phyloP scores from a whole-genome alignment of 2,113 vertebrate species.

The Semicossyphus pulcher region DNA sequence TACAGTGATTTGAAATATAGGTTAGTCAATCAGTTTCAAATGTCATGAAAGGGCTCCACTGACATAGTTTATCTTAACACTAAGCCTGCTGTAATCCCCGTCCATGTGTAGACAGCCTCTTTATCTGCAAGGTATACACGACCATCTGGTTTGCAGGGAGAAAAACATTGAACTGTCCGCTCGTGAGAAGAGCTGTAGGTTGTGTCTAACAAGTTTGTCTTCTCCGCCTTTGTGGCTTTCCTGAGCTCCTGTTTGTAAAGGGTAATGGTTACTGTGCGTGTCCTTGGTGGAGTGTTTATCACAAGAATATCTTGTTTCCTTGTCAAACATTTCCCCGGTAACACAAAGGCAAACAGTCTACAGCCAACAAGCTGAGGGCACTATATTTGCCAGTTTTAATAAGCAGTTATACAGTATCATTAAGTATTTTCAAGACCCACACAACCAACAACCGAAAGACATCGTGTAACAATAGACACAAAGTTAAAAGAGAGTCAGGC shows the following conservation, averaged over 20 bases:
- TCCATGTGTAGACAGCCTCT: constrained; percentile 27
- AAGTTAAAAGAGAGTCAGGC: background rate
- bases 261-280: constrained; percentile 16
- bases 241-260: constrained; percentile 26
- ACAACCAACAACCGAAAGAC: background rate
- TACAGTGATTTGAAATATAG: constrained; percentile 16
- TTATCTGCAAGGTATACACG: constrained; percentile 13
- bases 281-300: constrained; percentile 38
- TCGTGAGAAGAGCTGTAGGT: background rate
- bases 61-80: constrained; percentile 8
- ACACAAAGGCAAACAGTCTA: constrained; percentile 18
- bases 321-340: constrained; percentile 37
- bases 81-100: constrained; percentile 55
- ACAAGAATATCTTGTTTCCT: constrained; percentile 33
- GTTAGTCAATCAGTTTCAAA: constrained; percentile 34
- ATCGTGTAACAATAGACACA: background rate
- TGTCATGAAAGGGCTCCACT: constrained; percentile 29
- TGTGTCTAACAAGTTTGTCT: constrained; percentile 23
- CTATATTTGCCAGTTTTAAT: constrained; percentile 25
- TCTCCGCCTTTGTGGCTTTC: constrained; percentile 26
- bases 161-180: background rate
- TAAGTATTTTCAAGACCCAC: constrained; percentile 8
- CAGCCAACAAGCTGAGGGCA: constrained; percentile 22
- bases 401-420: background rate
- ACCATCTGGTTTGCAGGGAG: constrained; percentile 51